Evolutionary conservation across 2,113 vertebrate genomes (phyloP).

Genomic region (Chlorodrepanis virens): DNA sequence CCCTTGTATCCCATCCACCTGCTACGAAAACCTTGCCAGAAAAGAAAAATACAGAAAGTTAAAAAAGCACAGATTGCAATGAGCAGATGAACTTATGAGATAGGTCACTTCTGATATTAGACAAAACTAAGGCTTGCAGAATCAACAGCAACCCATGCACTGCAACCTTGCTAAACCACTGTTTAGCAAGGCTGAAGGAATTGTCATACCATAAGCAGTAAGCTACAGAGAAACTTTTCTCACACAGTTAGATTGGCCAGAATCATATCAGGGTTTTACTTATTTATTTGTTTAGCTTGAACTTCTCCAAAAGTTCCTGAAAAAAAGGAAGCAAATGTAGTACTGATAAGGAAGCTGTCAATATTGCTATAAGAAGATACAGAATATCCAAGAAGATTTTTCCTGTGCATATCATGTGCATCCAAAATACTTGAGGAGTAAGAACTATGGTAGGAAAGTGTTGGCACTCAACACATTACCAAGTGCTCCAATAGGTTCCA

Average conservation of each 20-base stretch:
- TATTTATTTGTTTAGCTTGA: background rate
- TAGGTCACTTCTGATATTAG: background rate
- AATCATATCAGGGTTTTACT: background rate
- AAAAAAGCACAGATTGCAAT: background rate
- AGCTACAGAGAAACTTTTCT: background rate
- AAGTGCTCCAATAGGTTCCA: background rate
- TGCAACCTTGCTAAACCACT: too few relatives aligned
- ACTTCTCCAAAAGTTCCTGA: background rate
- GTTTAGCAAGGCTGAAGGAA: background rate
- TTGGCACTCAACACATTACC: background rate
- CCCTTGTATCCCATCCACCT: background rate
- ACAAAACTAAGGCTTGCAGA: background rate
- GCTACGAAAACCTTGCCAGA: background rate
- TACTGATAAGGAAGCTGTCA: background rate
- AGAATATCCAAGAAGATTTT: background rate
- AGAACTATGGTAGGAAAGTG: background rate
- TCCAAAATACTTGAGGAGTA: background rate
- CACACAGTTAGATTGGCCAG: background rate
- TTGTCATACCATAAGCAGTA: background rate
- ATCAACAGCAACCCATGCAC: background rate
- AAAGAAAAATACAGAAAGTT: background rate
- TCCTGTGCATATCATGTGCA: accelerated
- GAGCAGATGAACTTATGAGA: background rate
- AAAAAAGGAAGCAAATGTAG: background rate
- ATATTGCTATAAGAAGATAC: background rate